Conservation (phyloP, 2,797 vertebrate species). For the Fratercula arctica region DNA sequence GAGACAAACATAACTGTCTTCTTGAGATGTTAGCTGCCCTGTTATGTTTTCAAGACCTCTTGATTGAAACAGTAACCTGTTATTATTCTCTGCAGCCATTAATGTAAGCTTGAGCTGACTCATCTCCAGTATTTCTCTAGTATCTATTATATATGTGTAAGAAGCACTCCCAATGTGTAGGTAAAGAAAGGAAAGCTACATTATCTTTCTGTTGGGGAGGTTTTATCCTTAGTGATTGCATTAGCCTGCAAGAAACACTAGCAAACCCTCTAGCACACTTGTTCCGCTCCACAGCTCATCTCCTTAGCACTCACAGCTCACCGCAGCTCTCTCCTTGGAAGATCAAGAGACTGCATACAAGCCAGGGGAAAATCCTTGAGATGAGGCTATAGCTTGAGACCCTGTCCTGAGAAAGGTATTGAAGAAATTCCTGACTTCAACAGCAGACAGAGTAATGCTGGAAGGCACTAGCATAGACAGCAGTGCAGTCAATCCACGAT, state of each 20-base stretch:
- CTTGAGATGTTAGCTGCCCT: not conserved
- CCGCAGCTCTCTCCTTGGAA: not conserved
- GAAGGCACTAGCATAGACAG: not conserved
- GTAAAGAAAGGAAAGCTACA: not conserved
- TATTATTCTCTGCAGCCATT: slow-evolving; percentile 9
- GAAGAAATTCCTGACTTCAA: not conserved
- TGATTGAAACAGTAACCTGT: not conserved
- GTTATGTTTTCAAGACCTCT: slow-evolving; percentile 13
- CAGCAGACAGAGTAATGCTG: not conserved
- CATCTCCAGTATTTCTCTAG: slow-evolving; percentile 6
- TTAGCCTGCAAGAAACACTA: slow-evolving; percentile 2
- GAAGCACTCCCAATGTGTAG: not conserved
- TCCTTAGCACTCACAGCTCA: not conserved
- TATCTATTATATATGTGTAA: not conserved
- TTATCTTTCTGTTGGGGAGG: not conserved
- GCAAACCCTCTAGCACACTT: not conserved
- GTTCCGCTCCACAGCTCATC: not conserved
- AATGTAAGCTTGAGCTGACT: not conserved
- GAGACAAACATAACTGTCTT: not conserved
- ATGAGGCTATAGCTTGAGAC: not conserved
- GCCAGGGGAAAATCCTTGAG: not conserved
- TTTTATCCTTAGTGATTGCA: slow-evolving; percentile 19
- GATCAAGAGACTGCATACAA: not conserved
- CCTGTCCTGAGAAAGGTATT: not conserved
- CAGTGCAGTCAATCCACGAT: not conserved